Evolutionary conservation across 2,888 invertebrate species (phyloP).

Genomic region (Falcaria lacertinaria): DNA sequence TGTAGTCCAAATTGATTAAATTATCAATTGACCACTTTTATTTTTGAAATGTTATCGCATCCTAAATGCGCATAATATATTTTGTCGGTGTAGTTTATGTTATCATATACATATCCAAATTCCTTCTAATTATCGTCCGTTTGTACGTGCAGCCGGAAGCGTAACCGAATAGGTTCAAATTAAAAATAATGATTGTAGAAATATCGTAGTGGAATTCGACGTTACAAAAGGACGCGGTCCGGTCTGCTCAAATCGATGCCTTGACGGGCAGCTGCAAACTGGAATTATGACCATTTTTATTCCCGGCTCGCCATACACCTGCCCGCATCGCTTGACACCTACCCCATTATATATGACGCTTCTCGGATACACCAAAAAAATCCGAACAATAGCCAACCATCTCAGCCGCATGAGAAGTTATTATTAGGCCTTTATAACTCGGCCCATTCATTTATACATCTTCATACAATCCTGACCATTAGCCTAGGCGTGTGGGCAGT

Average conservation of each 20-base stretch:
- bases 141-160: slow-evolving; percentile 34
- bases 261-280: slow-evolving; percentile 76
- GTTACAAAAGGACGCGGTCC: slow-evolving; percentile 59
- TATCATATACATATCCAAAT: slow-evolving; percentile 10
- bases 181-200: slow-evolving; percentile 62
- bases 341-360: slow-evolving; percentile 65
- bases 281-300: slow-evolving; percentile 77
- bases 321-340: slow-evolving; percentile 76
- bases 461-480: slow-evolving; percentile 76
- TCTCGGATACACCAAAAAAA: slow-evolving; percentile 59
- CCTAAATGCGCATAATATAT: no score
- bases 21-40: no score
- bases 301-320: slow-evolving; percentile 59
- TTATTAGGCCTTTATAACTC: slow-evolving; percentile 72
- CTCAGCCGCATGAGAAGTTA: slow-evolving; percentile 75
- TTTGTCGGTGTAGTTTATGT: no score
- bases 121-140: slow-evolving; percentile 36
- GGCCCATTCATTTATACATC: slow-evolving; percentile 73
- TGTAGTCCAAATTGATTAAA: no score
- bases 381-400: slow-evolving; percentile 64
- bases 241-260: slow-evolving; percentile 57
- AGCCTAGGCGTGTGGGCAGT: slow-evolving; percentile 77
- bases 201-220: slow-evolving; percentile 61
- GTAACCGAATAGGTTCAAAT: slow-evolving; percentile 41
- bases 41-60: no score